Base-by-base conservation (phyloP, 2,797 vertebrate species). In the Chelon auratus region DNA sequence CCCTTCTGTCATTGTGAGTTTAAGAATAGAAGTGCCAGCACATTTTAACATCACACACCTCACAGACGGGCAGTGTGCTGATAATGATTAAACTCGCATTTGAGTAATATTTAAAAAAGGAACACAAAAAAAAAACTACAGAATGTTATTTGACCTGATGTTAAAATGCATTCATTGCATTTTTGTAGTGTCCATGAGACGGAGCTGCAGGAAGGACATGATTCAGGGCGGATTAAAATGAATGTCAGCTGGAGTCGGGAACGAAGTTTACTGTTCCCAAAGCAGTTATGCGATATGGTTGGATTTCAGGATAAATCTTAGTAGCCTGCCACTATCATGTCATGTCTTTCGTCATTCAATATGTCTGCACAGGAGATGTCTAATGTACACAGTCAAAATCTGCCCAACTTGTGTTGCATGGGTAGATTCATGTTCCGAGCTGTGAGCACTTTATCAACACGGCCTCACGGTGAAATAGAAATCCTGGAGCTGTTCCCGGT, bases 251-350 rank as follows among this genome's bases (percentile, higher is more conserved):
- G 85, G 86, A 92, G 86, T 82, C 86, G 65, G 87, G 81, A 85
- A 91, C 83, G 36, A 81, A 85, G 91, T 94, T 94, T 94, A 94
- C 86, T 78, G 85, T 93, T 89, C 89, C 84, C 64, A 75, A 84
- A 89, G 91, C 72, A 73, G 93, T 82, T 82, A 94, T 93, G 80
- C 78, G 93, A 95, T 94, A 92, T 56, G 86, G 78, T 87, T 85
- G 82, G 81, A 88, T 93, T 91, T 91, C 83, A 63, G 86, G 89
- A 94, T 94, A 94, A 95, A 95, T 94, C 93, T 92, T 86, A 53
- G 84, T 82, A 82, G 87, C 89, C 86, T 91, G 92, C 87, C 86
- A 87, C 81, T 86, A 92, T 90, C 86, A 84, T 92, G 90, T 92
- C 85, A 90, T 87, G 85, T 89, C 84, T 86, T 92, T 91, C 78